phyloP scores from a whole-genome alignment of 2,888 invertebrate genomes.

The Lithophane socia region DNA sequence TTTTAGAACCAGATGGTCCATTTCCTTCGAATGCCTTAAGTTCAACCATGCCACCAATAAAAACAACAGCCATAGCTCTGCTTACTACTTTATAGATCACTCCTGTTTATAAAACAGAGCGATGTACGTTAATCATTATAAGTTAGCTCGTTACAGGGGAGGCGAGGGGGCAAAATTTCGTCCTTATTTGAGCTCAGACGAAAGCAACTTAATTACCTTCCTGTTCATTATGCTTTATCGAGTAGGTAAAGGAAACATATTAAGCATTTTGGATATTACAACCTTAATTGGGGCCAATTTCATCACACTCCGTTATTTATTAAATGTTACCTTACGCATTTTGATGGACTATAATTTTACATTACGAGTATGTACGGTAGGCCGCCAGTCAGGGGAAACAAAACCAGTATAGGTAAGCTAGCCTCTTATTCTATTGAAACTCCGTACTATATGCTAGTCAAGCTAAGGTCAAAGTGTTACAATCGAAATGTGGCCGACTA shows the following conservation, averaged over 20 bases:
- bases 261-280: not conserved
- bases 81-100: slow-evolving; percentile 3
- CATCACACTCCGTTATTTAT: not conserved
- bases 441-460: not conserved
- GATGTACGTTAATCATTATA: slow-evolving; percentile 12
- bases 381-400: no score
- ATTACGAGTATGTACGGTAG: not conserved
- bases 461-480: not conserved
- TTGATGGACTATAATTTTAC: not conserved
- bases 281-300: not conserved
- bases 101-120: slow-evolving; percentile 6
- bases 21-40: not conserved
- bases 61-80: not conserved
- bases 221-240: slow-evolving; percentile 17
- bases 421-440: not conserved
- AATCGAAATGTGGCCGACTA: no score
- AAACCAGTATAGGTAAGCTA: no score
- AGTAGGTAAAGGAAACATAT: slow-evolving; percentile 6
- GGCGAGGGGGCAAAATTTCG: not conserved
- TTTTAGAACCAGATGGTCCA: not conserved
- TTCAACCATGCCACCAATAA: not conserved
- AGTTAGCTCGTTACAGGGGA: slow-evolving; percentile 3
- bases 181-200: slow-evolving; percentile 20
- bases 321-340: no score
- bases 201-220: slow-evolving; percentile 28